Percentiles rank a stretch among this genome's conserved stretches.
Evolutionary conservation across 2,113 vertebrate genomes (phyloP).

Genomic region (Triplophysa siluroides): DNA sequence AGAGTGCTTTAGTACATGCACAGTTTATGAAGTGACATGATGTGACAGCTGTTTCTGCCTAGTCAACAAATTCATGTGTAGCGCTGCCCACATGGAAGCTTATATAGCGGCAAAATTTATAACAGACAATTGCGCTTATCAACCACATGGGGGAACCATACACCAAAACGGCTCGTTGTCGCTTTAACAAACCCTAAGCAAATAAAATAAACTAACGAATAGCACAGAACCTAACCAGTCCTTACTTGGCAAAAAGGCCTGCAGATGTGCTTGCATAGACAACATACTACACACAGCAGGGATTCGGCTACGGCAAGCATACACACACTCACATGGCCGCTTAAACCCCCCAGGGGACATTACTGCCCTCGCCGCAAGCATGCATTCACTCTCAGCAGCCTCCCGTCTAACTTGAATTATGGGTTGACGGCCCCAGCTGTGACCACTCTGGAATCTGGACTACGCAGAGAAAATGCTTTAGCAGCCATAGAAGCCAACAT

Average conservation of each 20-base stretch:
- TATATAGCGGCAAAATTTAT: too few species aligned
- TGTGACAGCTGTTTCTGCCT: too few species aligned
- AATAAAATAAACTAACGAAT: background rate
- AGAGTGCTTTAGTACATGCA: too few species aligned
- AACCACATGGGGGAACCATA: too few species aligned
- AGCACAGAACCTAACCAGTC: conserved; percentile 1
- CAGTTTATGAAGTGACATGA: too few species aligned
- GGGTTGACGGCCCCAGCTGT: conserved; percentile 31
- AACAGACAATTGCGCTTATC: too few species aligned
- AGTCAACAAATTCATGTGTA: too few species aligned
- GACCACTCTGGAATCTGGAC: conserved; percentile 48
- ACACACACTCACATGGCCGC: background rate
- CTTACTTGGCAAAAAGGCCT: conserved; percentile 38
- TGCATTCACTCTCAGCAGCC: conserved; percentile 28
- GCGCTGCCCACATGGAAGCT: too few species aligned
- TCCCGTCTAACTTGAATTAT: conserved; percentile 32
- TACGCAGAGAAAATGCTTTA: conserved; percentile 28
- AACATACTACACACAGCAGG: conserved; percentile 13
- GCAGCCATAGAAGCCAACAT: background rate
- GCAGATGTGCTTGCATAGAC: background rate
- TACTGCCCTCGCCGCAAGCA: conserved; percentile 14
- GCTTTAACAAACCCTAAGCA: background rate
- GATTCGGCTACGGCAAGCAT: background rate
- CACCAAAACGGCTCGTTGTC: too few species aligned
- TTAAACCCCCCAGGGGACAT: conserved; percentile 12